Percentiles rank a stretch among this genome's conserved stretches.
Evolutionary conservation across 1,140 invertebrate species (phyloP).

Genomic region (Hypsibius dujardini): DNA sequence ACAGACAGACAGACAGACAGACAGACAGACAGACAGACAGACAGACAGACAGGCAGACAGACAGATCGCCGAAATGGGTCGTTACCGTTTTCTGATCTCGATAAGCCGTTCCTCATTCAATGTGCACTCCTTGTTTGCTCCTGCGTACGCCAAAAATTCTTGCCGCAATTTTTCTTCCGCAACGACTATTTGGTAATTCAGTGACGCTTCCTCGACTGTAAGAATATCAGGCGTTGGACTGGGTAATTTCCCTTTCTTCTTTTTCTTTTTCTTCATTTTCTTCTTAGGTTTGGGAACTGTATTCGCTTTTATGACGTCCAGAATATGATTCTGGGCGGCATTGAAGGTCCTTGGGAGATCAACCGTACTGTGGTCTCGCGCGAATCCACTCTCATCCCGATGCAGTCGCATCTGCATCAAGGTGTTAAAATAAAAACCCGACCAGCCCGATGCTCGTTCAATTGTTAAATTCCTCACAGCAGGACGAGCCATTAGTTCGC

Average conservation of each 20-base stretch:
- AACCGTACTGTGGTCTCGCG: too few species aligned
- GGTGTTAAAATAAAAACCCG: too few species aligned
- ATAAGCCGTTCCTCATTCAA: not conserved
- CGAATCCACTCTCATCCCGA: too few species aligned
- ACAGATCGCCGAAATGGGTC: not conserved
- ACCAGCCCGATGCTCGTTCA: too few species aligned
- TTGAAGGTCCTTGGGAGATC: too few species aligned
- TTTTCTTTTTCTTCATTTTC: conserved; percentile 1
- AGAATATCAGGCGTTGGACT: not conserved
- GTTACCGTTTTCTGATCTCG: not conserved
- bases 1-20: too few species aligned
- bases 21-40: too few species aligned
- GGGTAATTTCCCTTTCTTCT: not conserved
- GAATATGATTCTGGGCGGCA: too few species aligned
- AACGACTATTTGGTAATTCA: conserved; percentile 8
- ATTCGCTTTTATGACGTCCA: not conserved
- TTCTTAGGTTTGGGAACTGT: conserved; percentile 4
- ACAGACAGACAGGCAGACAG: too few species aligned
- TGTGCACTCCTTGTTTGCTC: not conserved
- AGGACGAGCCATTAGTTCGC: too few species aligned
- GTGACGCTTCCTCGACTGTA: not conserved
- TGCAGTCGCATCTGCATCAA: too few species aligned
- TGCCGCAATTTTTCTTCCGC: not conserved
- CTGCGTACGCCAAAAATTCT: not conserved
- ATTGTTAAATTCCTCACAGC: too few species aligned